Base-by-base conservation (phyloP, 2,113 vertebrate species). In the Mirounga angustirostris region DNA sequence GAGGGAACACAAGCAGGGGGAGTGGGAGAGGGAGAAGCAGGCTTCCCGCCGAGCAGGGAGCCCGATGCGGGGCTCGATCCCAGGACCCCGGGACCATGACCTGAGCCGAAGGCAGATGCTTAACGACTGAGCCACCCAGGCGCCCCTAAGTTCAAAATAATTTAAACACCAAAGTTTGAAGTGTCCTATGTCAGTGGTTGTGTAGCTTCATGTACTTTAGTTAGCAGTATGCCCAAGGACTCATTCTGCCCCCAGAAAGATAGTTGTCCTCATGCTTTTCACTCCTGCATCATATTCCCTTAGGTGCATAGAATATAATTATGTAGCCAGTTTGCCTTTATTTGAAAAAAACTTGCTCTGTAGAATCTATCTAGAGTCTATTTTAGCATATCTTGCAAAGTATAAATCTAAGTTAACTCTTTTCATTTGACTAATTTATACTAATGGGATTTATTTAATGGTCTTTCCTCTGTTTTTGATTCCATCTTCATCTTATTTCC, bases 351-450 rank as follows among this genome's bases (percentile, higher is more conserved):
- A 30, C 40, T 93, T 81, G 5, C 50, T 76, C 8, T 63, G 80
- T 58, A 94, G 65, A 40, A 33, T 88, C 43, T 96, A 58, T 30
- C 33, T 36, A 54, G 19, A 67, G 52, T 89, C 93, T 61, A 28
- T 92, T 91, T 91, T 92, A 97, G 36, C 36, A 58, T 89, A 14
- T 71, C 12, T 63, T 86, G 5, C 11, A 91, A 94, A 74, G 58
- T 80, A 59, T 92, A 78, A 54, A 59, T 95, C 22, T 82, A 82
- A 86, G 80, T 73, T 82, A 67, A 80, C 69, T 82, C 33, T 96
- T 85, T 97, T 61, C 7, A 67, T 94, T 96, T 95, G 81, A n/a
- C 19, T 71, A 84, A 79, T 93, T 74, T 80, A 61, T 85, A 67
- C 65, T 84, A 26, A 93, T 82, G 28, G 50, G 80, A 82, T 80